These are phyloP conservation scores for Ecdyonurus torrentis DNA, from an alignment of 2,888 invertebrate genomes.

Conservation along the genomic window DNA sequence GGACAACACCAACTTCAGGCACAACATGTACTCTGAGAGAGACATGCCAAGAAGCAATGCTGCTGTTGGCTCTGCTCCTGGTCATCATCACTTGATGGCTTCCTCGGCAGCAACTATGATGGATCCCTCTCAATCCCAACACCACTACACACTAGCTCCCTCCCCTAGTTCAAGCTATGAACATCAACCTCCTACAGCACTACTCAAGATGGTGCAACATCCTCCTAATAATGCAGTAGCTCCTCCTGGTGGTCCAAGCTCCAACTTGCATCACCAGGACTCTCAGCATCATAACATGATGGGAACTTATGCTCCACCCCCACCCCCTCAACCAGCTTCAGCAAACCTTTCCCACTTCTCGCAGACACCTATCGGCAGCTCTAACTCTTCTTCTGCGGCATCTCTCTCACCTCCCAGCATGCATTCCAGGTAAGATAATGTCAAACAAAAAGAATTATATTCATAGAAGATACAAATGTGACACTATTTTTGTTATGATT, in stretches of 20 bases:
- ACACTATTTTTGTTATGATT: not conserved
- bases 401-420: conserved; percentile 3
- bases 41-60: not conserved
- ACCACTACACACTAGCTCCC: conserved; percentile 25
- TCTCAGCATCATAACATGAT: conserved; percentile 23
- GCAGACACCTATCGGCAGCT: conserved; percentile 23
- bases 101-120: not conserved
- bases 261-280: conserved; percentile 19
- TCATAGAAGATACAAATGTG: not conserved
- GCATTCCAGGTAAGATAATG: conserved; percentile 4
- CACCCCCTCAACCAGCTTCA: conserved; percentile 21
- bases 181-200: conserved; percentile 18
- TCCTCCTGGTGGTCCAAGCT: conserved; percentile 16
- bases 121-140: conserved; percentile 20
- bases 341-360: conserved; percentile 10
- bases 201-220: conserved; percentile 27
- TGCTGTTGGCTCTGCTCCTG: not conserved
- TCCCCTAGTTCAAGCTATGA: conserved; percentile 9
- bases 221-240: not conserved
- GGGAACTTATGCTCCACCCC: conserved; percentile 22
- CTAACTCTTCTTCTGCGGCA: not conserved
- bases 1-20: not conserved
- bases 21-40: not conserved
- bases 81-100: not conserved
- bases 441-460: not conserved